Conservation (phyloP, 2,797 vertebrate genomes). For the Telmatherina bonti region DNA sequence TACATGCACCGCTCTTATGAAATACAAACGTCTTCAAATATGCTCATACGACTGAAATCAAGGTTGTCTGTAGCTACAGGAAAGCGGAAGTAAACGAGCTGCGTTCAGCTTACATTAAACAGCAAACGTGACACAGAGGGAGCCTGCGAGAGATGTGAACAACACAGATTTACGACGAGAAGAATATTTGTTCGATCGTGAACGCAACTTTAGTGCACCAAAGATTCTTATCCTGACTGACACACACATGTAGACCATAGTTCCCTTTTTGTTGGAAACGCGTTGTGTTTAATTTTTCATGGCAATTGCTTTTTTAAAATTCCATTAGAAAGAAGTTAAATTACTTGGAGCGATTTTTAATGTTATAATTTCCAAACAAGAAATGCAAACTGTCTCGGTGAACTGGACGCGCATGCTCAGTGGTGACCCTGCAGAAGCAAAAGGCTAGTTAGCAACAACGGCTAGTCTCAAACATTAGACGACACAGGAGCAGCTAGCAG, state of each 20-base stretch:
- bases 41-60: constrained; percentile 3
- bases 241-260: not conserved
- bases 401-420: constrained; percentile 73
- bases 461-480: constrained; percentile 71
- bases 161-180: not conserved
- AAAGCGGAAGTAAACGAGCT: not conserved
- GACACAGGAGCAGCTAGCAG: constrained; percentile 69
- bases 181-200: constrained; percentile 2
- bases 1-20: not conserved
- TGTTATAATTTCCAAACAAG: not conserved
- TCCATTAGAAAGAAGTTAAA: not conserved
- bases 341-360: fast-evolving
- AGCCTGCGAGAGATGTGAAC: fast-evolving
- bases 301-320: not conserved
- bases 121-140: not conserved
- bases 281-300: not conserved
- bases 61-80: constrained; percentile 23
- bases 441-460: constrained; percentile 69
- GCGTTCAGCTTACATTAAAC: constrained; percentile 17
- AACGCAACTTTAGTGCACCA: constrained; percentile 44
- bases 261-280: not conserved
- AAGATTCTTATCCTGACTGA: constrained; percentile 33
- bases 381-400: not conserved
- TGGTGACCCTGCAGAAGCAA: constrained; percentile 59
- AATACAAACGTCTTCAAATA: not conserved